These are phyloP conservation scores for Drosophila melanogaster DNA, from an alignment of 1,140 invertebrate species.

Conservation along the genomic window Release_6_plus_ISO1_MT NC_004354.4:10242001-10242500, in stretches of 20 bases:
- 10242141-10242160: too few species aligned
- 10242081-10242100: too few species aligned
- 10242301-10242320: neutral
- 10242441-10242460: conserved; percentile 18
- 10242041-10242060: neutral
- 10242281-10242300: conserved; percentile 23
- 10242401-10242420: conserved; percentile 41
- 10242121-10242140: too few species aligned
- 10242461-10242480: conserved; percentile 46
- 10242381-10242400: neutral
- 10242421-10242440: conserved; percentile 11
- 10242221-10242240: conserved; percentile 24
- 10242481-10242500: conserved; percentile 28
- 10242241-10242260: conserved; percentile 46
- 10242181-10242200: conserved; percentile 20
- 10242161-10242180: conserved; percentile 5
- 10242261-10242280: conserved; percentile 54
- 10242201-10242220: conserved; percentile 24
- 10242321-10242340: conserved; percentile 45
- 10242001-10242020: conserved; percentile 10
- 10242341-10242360: conserved; percentile 39
- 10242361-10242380: neutral
- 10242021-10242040: conserved; percentile 15
- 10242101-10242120: too few species aligned
- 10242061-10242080: too few species aligned